Evolutionary conservation across 2,888 invertebrate genomes (phyloP), one percentile per base, ranked within the genome.

Genomic region (Mythimna lalbum): DNA sequence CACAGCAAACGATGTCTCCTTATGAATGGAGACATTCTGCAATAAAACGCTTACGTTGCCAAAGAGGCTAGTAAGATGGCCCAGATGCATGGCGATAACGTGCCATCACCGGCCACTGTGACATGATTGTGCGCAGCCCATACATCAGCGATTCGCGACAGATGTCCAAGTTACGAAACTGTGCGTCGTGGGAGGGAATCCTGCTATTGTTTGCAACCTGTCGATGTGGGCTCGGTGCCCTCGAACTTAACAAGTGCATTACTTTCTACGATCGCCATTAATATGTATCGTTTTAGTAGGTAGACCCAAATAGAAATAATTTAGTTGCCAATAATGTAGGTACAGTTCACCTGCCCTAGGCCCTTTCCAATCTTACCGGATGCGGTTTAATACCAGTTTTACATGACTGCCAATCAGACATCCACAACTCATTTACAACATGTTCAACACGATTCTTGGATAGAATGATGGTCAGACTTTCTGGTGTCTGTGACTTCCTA

Each of bases 161-260:
- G 91, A 91, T 92, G 92, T 92, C 88, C 84, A 84, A 85, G 86
- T 93, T 93, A 88, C 91, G 89, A 91, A 87, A 92, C 83, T 66
- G 61, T 56, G 75, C 76, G 63, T 75, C 74, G 86, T 88, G 84
- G 86, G 88, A 83, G 85, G 50, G 82, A 81, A 69, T 73, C 71
- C 65, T 74, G 66, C 63, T 65, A 87, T 86, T 87, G 85, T 86
- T 81, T 72, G 66, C 69, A 78, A 84, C 72, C 78, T 78, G 82
- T 69, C 63, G 31, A 62, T 78, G 81, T 72, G 64, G 71, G 81
- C 39, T 72, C 53, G 19, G 36, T 49, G 81, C 73, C 86, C 85
- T 83, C 76, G 80, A 83, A 85, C 76, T 85, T 82, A 85, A 83
- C 88, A 89, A 86, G 88, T 89, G 86, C 82, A 76, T 70, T 74